Evolutionary conservation across 92 coral and sea anemone species (phyloP).

Genomic region (Palythoa grandis): DNA sequence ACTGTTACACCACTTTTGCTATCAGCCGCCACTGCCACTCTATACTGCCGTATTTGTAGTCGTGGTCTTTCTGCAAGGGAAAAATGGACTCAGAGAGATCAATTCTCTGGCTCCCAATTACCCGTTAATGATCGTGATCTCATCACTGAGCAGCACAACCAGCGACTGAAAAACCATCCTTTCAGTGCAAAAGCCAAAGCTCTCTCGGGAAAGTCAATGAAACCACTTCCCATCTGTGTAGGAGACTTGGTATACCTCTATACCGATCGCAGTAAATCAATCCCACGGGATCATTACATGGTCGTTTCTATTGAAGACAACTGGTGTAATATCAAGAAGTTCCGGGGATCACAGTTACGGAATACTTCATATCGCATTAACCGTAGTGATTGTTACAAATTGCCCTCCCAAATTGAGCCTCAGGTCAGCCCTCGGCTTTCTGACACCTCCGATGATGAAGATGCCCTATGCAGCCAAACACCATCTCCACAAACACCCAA

Average conservation of each 20-base stretch:
- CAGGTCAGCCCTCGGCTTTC: neutral
- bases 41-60: conserved; percentile 39
- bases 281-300: conserved; percentile 43
- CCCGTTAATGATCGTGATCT: conserved; percentile 40
- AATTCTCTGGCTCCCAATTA: conserved; percentile 45
- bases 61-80: conserved; percentile 48
- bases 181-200: conserved; percentile 18
- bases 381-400: conserved; percentile 25
- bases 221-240: neutral
- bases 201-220: conserved; percentile 15
- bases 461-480: conserved; percentile 1
- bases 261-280: conserved; percentile 28
- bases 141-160: conserved; percentile 25
- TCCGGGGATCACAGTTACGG: conserved; percentile 22
- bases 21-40: conserved; percentile 39
- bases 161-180: conserved; percentile 30
- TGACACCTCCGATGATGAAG: neutral
- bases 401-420: conserved; percentile 1
- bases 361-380: conserved; percentile 6
- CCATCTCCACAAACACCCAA: neutral
- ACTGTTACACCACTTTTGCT: conserved; percentile 21
- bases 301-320: conserved; percentile 41
- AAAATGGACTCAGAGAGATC: conserved; percentile 45
- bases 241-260: conserved; percentile 25
- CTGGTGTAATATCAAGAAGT: conserved; percentile 48